Evolutionary conservation across 2,888 invertebrate species (phyloP).

Genomic region (Teinopalpus imperialis): DNA sequence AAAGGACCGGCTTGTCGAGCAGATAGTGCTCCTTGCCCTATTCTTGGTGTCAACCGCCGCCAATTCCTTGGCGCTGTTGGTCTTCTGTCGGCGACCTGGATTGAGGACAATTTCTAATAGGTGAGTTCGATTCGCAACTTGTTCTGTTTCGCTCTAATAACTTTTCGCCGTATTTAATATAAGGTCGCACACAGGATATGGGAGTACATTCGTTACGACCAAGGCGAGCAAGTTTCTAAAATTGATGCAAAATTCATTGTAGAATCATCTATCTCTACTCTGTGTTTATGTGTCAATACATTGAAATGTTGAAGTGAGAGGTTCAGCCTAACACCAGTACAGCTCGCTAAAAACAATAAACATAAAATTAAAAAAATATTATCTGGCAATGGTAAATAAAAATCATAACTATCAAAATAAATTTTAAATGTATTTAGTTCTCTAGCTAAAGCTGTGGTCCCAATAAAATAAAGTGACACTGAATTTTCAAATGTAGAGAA

Average conservation of each 20-base stretch:
- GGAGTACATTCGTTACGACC: conserved; percentile 25
- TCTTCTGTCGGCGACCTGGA: conserved; percentile 87
- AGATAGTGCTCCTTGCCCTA: conserved; percentile 75
- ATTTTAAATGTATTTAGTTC: too few species aligned
- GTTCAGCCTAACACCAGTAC: not conserved
- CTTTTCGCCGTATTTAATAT: conserved; percentile 11
- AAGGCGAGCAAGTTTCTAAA: conserved; percentile 35
- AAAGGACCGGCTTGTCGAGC: conserved; percentile 72
- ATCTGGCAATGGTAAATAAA: too few species aligned
- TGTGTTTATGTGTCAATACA: not conserved
- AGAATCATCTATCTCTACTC: conserved; percentile 17
- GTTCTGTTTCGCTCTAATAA: conserved; percentile 19
- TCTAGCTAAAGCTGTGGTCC: too few species aligned
- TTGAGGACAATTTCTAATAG: conserved; percentile 90
- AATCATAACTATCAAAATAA: too few species aligned
- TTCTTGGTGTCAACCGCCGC: conserved; percentile 86
- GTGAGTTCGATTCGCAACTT: conserved; percentile 63
- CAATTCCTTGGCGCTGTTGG: conserved; percentile 87
- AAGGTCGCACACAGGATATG: conserved; percentile 27
- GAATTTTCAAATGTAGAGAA: too few species aligned
- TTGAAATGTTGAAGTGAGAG: conserved; percentile 12
- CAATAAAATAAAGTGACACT: too few species aligned
- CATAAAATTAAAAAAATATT: too few species aligned
- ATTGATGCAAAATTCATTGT: conserved; percentile 31
- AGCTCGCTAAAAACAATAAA: too few species aligned